Conservation (phyloP, 1,140 invertebrate genomes). For the Tetramorium parvispinum region DNA sequence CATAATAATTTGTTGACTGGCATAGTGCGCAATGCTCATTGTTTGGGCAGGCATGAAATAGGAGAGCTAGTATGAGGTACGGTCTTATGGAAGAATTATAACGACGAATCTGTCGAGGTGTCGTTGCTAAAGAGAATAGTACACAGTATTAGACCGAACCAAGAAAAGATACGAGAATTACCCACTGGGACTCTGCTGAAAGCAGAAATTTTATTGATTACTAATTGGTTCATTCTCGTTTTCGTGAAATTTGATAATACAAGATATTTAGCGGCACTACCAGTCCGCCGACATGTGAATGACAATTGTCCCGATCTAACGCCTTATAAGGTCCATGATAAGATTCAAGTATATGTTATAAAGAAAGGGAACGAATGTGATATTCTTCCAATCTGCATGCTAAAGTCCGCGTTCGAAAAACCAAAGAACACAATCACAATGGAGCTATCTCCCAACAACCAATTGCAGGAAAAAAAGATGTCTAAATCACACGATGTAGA, state of each 20-base stretch:
- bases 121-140: constrained; percentile 76
- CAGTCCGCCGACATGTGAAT: constrained; percentile 86
- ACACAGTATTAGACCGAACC: constrained; percentile 72
- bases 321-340: constrained; percentile 71
- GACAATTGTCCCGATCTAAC: constrained; percentile 84
- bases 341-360: constrained; percentile 75
- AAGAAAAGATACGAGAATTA: constrained; percentile 69
- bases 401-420: constrained; percentile 77
- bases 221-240: constrained; percentile 83
- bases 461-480: constrained; percentile 31
- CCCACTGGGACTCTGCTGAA: constrained; percentile 77
- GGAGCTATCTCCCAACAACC: background rate
- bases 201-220: constrained; percentile 85
- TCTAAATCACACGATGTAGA: background rate
- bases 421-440: background rate
- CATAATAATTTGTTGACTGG: constrained; percentile 72
- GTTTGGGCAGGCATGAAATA: constrained; percentile 72
- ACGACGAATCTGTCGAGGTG: constrained; percentile 83
- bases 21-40: constrained; percentile 76
- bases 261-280: constrained; percentile 85
- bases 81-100: constrained; percentile 87
- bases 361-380: constrained; percentile 69
- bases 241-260: constrained; percentile 82
- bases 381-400: constrained; percentile 78
- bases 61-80: constrained; percentile 84